Evolutionary conservation across 2,888 invertebrate genomes (phyloP), one percentile per base, ranked within the genome.

Genomic region (Hymenopus coronatus): DNA sequence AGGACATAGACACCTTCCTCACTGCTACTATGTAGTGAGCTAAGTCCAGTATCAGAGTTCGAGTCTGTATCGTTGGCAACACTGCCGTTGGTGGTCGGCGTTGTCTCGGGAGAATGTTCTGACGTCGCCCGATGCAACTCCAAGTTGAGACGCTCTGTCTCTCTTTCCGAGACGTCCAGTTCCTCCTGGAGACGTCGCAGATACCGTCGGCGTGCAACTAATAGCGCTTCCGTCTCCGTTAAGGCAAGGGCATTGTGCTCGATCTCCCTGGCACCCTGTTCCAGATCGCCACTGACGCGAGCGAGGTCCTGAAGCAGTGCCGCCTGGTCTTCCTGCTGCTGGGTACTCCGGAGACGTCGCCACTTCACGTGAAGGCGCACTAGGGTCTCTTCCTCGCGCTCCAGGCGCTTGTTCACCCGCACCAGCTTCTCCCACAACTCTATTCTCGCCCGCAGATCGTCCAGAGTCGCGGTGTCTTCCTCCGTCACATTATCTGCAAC

Each of bases 401-500:
- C 95, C 89, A 97, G 93, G 91, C 95, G 94, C 92, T 96, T 96
- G 92, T 97, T 97, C 40, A 97, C 94, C 88, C 96, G 95, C 33
- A 96, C 95, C 87, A 97, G 94, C 92, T 95, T 96, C 91, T 97
- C 97, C 91, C 96, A 93, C 91, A 97, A 94, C 91, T 96, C 95
- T n/a, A 96, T 94, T 93, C 96, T 96, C 92, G 95, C 95, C 91
- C 93, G 93, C 54, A 94, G 91, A 20, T 95, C 94, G 91, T 95
- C 94, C 92, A 95, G 95, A 85, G 95, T 94, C 90, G 94, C 94
- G 90, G 94, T 94, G 91, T 94, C 93, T 92, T 93, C 90, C 85
- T 90, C 90, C 83, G 82, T 88, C 89, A 89, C 46, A 85, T 89
- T 83, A 87, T 90, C 90, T 12, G 89, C 88, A 12, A 89, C 90